Base-by-base conservation (phyloP, 2,888 invertebrate species). In the Reticulitermes lucifugus region DNA sequence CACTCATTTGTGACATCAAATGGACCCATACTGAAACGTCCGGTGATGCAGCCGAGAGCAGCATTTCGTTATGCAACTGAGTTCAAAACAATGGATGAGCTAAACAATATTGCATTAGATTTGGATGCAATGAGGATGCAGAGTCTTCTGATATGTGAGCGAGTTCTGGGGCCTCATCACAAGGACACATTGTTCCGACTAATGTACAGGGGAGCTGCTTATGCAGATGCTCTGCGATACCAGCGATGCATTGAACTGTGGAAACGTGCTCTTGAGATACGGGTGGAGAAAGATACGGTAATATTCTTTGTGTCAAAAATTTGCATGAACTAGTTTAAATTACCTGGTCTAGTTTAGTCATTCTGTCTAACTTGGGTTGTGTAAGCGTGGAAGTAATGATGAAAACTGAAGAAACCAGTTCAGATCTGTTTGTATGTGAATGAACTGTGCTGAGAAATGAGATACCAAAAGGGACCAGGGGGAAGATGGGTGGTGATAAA, bases 201-300 rank as follows among this genome's bases (percentile, higher is more conserved):
- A 87, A 95, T 95, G 93, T 95, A 94, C 90, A 92, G 95, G 88
- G 94, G 91, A 10, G 92, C 92, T 7, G 92, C 92, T 10, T 93
- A 92, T 89, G 92, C 92, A 3, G 93, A 93, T 88, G 91, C 92
- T 55, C 89, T 91, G 55, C 90, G 91, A 84, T 96, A 96, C 91
- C 96, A 96, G 90, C 93, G 95, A 87, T 97, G 98, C 91, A 95
- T 97, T 87, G 96, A 97, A 90, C 92, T 98, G 85, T 98, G 98
- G 98, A 93, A 94, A 86, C 94, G 97, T 91, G 96, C 96, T 83
- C 92, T 98, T 85, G 94, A 96, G 90, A 93, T 97, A 87, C 93
- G 97, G 87, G 94, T 97, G 25, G 93, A 94, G 89, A 95, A 95
- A 90, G 96, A 96, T 92, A 94, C 97, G 83, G 94, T 96, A 90